These are phyloP conservation scores for Enteromius viviparus DNA, from an alignment of 2,797 vertebrate species.

Conservation along the genomic window DNA sequence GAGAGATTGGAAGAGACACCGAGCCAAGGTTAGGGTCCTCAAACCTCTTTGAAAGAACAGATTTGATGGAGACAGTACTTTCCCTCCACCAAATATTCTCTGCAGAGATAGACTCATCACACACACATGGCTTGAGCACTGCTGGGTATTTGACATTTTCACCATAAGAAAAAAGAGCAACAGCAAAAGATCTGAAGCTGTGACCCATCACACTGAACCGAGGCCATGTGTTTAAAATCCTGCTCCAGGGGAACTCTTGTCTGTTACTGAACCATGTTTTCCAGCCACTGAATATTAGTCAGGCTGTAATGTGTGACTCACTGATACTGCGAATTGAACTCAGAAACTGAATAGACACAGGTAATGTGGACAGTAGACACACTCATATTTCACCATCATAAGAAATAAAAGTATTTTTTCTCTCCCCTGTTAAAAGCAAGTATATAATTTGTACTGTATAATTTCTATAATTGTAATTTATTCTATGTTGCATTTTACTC, in stretches of 20 bases:
- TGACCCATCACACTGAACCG: background rate
- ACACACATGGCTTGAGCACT: slow-evolving; percentile 12
- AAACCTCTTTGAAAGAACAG: background rate
- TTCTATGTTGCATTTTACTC: background rate
- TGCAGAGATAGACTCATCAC: background rate
- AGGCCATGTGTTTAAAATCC: background rate
- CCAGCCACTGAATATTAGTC: background rate
- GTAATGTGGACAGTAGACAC: background rate
- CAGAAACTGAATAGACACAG: background rate
- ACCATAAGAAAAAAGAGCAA: background rate
- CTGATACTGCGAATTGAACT: background rate
- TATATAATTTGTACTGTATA: background rate
- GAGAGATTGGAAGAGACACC: background rate
- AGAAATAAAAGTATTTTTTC: background rate
- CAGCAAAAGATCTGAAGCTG: slow-evolving; percentile 6
- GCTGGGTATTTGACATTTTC: slow-evolving; percentile 16
- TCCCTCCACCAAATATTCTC: background rate
- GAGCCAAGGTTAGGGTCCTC: background rate
- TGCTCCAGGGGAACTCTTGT: background rate
- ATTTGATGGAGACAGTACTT: background rate
- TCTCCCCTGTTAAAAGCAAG: background rate
- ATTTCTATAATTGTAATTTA: background rate
- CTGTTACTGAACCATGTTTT: background rate
- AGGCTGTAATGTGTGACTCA: background rate
- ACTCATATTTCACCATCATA: background rate